Base-by-base conservation (phyloP, 2,888 invertebrate species). In the Apomyelois bistriatella region DNA sequence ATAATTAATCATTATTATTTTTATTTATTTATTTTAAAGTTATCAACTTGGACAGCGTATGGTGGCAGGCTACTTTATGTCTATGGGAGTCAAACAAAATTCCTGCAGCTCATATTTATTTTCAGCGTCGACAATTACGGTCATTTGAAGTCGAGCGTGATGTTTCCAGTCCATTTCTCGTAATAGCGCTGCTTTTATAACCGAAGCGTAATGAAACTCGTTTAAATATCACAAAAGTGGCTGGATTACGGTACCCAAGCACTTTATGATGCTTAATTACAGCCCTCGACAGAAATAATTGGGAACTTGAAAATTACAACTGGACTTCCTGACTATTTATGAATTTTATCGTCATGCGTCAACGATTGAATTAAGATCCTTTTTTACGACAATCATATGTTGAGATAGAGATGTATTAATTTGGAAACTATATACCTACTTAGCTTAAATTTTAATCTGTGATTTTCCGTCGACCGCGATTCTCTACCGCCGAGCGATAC, bases 151-250 rank as follows among this genome's bases (percentile, higher is more conserved):
- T 78, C 77, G 72, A 82, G 76, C 84, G 83, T 82, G 79, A 84
- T 82, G 80, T 85, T 88, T 87, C 85, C 83, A 85, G 83, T 81
- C 81, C 82, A 88, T 87, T 87, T 82, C 79, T 82, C 79, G 80
- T 84, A 84, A 85, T 82, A 84, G 79, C 81, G 61, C 74, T 68
- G 79, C 82, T 87, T 87, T 87, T 85, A 86, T 81, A 86, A 81
- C 82, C 82, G 74, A 85, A 85, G 73, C 86, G 84, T 86, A 85
- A 87, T 87, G 82, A 85, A 87, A 86, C 84, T 82, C 85, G 81
- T 85, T 89, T 88, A 85, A 88, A 88, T 85, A 87, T 86, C 81
- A 84, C 87, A 84, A 83, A 86, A 88, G 85, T 87, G 86, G 85
- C 81, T 72, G 81, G 85, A 86, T 88, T 86, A 86, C 82, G 74